Base-by-base conservation (phyloP, 2,797 vertebrate genomes). In the Lepus townsendii region DNA sequence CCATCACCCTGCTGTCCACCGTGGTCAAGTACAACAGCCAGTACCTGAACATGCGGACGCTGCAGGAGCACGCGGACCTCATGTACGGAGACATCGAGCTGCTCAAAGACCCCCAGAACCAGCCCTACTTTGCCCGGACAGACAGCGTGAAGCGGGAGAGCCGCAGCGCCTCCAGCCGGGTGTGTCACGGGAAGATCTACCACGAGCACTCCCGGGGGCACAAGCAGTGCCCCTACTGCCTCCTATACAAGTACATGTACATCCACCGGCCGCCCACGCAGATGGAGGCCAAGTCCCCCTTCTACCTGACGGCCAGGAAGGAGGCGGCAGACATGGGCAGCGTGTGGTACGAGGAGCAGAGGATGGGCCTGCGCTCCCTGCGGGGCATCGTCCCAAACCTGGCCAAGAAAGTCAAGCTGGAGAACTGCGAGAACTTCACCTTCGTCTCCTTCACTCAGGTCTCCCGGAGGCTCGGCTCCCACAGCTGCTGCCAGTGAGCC, bases 1-100 rank as follows among this genome's bases (percentile, higher is more conserved):
- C 97, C 0, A 7, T 96, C 47, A 95, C 96, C 0, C 95, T 97
- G 24, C 83, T 98, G 76, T 97, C 97, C 83, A 96, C 24, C 0
- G 97, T 97, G 57, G 96, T 98, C 69, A 98, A 98, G 96, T 97
- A 97, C 90, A 98, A 98, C 83, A 98, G 98, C 94, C 96, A 98
- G 13, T 97, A 98, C 38, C 95, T 98, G 88, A 98, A 98, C 6
- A 96, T 91, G 97, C 11, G 94, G 88, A 98, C 95, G 0, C 96
- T 98, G 93, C 97, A 98, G 96, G 97, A 98, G 65, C 97, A 98
- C 0, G 77, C 54, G 0, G 97, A 97, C 22, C 94, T 97, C 57
- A 98, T 95, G 78, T 98, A 97, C 7, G 97, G 97, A 0, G 96
- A 97, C 84, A 97, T 76, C 2, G 96, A 98, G 90, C 95, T 98